Evolutionary conservation across 2,113 vertebrate species (phyloP).

Genomic region (Nanorana parkeri): DNA sequence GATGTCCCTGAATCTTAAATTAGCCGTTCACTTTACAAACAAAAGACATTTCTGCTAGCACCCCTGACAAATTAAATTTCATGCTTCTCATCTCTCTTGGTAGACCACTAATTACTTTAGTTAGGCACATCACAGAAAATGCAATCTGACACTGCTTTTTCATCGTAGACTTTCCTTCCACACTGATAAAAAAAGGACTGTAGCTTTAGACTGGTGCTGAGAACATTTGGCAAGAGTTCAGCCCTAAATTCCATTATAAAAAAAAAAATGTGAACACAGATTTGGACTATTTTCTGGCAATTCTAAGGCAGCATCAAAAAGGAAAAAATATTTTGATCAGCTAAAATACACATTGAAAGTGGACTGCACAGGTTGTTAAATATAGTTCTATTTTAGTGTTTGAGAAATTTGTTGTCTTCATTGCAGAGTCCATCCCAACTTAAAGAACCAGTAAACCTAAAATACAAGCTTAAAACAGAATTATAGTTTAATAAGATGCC

Average conservation of each 20-base stretch:
- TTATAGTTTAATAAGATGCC: no score
- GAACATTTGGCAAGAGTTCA: background rate
- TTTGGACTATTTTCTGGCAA: background rate
- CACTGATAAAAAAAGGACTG: constrained; percentile 7
- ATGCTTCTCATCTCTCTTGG: constrained; percentile 34
- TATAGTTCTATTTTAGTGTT: no score
- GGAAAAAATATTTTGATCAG: background rate
- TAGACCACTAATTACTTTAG: constrained; percentile 52
- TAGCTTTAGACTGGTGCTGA: background rate
- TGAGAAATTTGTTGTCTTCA: no score
- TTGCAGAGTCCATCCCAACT: no score
- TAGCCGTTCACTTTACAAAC: constrained; percentile 47
- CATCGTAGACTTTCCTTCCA: background rate
- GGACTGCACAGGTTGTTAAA: background rate
- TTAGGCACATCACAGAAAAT: constrained; percentile 42
- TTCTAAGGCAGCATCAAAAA: background rate
- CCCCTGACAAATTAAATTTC: constrained; percentile 45
- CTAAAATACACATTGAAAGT: background rate
- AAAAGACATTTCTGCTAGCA: constrained; percentile 31
- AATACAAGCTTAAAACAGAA: no score
- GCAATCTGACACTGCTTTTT: constrained; percentile 44
- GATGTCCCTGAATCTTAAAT: constrained; percentile 38
- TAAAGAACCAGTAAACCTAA: no score
- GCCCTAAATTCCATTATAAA: constrained; percentile 3
- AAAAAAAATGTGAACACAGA: background rate